Evolutionary conservation across 2,797 vertebrate genomes (phyloP).

Genomic region (Myripristis murdjan): DNA sequence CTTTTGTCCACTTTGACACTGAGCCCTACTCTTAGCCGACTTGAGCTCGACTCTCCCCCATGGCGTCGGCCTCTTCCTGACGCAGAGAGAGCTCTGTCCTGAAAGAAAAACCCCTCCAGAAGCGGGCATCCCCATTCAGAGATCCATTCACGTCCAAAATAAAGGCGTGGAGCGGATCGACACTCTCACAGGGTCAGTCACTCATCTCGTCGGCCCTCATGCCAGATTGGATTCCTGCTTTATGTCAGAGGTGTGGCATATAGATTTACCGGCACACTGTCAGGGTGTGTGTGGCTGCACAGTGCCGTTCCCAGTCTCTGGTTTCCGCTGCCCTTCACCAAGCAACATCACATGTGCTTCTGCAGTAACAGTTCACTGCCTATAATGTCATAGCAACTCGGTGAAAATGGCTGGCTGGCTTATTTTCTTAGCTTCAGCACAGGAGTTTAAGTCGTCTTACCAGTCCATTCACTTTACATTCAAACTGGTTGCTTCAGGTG

Average conservation of each 20-base stretch:
- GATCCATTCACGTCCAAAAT: constrained; percentile 59
- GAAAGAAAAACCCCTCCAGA: constrained; percentile 56
- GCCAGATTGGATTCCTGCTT: constrained; percentile 64
- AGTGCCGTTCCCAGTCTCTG: background rate
- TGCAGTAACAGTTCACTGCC: background rate
- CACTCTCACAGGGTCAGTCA: constrained; percentile 71
- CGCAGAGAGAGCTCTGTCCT: constrained; percentile 32
- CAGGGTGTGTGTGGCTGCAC: constrained; percentile 21
- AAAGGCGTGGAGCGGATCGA: constrained; percentile 67
- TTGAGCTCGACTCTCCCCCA: constrained; percentile 13
- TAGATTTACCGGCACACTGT: constrained; percentile 50
- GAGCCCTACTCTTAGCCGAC: background rate
- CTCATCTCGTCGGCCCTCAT: constrained; percentile 60
- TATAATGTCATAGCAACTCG: background rate
- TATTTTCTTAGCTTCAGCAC: no score
- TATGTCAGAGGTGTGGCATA: constrained; percentile 53
- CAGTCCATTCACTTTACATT: no score
- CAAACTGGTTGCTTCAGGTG: background rate
- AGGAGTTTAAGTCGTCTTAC: no score
- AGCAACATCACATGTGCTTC: background rate
- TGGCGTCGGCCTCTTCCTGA: constrained; percentile 22
- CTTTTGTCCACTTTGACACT: constrained; percentile 24
- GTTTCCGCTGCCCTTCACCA: background rate
- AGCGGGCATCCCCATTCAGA: constrained; percentile 56
- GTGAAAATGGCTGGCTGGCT: no score